phyloP scores from a whole-genome alignment of 2,113 vertebrate genomes.

The Takifugu bimaculatus region DNA sequence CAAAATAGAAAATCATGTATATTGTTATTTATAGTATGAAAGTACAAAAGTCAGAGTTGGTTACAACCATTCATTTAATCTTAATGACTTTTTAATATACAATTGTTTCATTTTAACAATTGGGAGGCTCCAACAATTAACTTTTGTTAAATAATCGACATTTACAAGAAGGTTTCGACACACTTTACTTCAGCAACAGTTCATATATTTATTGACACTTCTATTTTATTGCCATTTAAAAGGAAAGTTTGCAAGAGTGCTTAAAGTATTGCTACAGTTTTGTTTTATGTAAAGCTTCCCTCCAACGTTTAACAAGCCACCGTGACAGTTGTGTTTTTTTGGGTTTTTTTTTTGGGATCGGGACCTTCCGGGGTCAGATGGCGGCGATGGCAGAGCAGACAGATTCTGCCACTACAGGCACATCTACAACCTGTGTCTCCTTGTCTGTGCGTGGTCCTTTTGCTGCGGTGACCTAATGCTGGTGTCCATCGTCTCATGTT shows the following conservation, averaged over 20 bases:
- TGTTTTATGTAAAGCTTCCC: conserved; percentile 45
- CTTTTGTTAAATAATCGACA: conserved; percentile 46
- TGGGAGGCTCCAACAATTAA: conserved; percentile 53
- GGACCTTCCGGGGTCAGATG: no score
- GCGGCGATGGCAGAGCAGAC: conserved; percentile 33
- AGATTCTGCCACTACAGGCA: conserved; percentile 31
- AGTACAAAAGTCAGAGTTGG: conserved; percentile 2
- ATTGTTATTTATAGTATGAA: neutral
- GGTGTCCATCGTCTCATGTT: conserved; percentile 48
- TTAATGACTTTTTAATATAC: conserved; percentile 44
- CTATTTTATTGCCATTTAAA: conserved; percentile 77
- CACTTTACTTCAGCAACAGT: conserved; percentile 53
- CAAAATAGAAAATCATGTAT: no score
- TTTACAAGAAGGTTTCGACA: conserved; percentile 61
- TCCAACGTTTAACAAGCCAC: conserved; percentile 31
- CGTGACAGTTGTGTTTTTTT: conserved; percentile 36
- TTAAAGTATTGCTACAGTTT: conserved; percentile 76
- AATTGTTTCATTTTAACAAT: conserved; percentile 48
- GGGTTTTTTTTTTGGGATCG: no score
- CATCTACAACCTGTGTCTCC: conserved; percentile 29
- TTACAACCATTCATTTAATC: conserved; percentile 43
- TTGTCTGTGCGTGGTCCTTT: conserved; percentile 40
- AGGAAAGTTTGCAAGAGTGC: conserved; percentile 69
- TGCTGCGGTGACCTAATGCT: conserved; percentile 42
- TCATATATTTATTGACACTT: conserved; percentile 69